Conservation (phyloP, 2,113 vertebrate genomes). For the Pogonocichla stellata region DNA sequence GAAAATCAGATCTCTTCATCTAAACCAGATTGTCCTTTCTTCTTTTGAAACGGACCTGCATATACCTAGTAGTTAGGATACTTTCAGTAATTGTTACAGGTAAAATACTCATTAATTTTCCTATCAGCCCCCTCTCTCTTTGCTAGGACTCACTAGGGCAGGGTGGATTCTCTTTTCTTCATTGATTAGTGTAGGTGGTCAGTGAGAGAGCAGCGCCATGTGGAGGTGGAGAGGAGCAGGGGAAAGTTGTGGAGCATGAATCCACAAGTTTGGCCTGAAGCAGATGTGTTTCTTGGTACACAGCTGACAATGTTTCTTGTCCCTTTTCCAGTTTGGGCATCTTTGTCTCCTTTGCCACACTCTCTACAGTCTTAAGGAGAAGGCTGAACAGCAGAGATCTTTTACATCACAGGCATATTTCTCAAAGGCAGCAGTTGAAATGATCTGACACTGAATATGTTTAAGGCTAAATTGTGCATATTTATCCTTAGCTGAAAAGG, state of each 20-base stretch:
- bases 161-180: neutral
- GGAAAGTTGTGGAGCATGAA: neutral
- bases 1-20: neutral
- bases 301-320: neutral
- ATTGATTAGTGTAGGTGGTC: neutral
- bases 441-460: neutral
- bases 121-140: neutral
- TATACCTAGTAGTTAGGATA: neutral
- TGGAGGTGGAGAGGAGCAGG: neutral
- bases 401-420: neutral
- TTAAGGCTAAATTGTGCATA: conserved; percentile 64
- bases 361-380: neutral
- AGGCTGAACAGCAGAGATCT: neutral
- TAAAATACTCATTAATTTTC: neutral
- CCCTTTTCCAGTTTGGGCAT: neutral
- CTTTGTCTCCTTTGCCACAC: neutral
- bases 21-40: neutral
- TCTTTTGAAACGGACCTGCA: neutral
- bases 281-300: neutral
- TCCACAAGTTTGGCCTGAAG: neutral
- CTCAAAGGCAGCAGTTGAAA: conserved; percentile 7
- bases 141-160: neutral
- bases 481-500: conserved; percentile 64
- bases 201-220: neutral
- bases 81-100: neutral